Base-by-base conservation (phyloP, 1,140 invertebrate genomes). In the Marisa cornuarietis region DNA sequence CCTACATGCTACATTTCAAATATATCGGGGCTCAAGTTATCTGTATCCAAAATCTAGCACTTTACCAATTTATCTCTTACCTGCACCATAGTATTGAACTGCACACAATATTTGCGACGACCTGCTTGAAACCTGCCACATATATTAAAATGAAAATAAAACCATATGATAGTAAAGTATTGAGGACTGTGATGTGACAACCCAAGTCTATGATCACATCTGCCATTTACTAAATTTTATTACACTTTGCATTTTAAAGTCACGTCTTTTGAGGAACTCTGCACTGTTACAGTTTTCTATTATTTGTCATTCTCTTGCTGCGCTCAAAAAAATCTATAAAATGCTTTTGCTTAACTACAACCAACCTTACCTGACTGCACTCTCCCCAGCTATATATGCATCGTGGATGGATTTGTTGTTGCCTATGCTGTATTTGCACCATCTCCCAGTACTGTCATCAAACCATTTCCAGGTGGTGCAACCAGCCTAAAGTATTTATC, bases 331-430 rank as follows among this genome's bases (percentile, higher is more conserved):
- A 42, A 42, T 42, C 31, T 42, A 42, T 42, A 6, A 42, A 42
- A 6, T 4, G 3, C 31, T 42, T 42, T 42, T 42, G 31, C 31
- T 42, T 6, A 42, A 42, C 6, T 2, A 42, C 31, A 42, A 42
- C 3, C 31, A 42, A 42, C 3, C 31, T 73, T 81, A 89, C 88
- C 94, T 92, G 0, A 95, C 93, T 85, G 92, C 94, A 49, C 92
- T 92, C 82, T 96, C 95, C 1, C 95, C 95, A 75, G 93, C 92
- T 91, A 93, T 94, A 87, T 96, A 97, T 0, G 96, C 95, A 83
- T 96, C 94, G 86, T 96, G 95, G 61, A 97, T 96, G 1, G 94
- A 91, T 85, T 95, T 94, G 88, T 96, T 96, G 83, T 96, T 96
- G 11, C 92, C 86, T 8, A 93, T 89, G 4, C 94, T 94, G 85